Percentiles rank a stretch among this genome's conserved stretches.
Conservation (phyloP, 2,113 vertebrate species). For the Aptenodytes patagonicus region DNA sequence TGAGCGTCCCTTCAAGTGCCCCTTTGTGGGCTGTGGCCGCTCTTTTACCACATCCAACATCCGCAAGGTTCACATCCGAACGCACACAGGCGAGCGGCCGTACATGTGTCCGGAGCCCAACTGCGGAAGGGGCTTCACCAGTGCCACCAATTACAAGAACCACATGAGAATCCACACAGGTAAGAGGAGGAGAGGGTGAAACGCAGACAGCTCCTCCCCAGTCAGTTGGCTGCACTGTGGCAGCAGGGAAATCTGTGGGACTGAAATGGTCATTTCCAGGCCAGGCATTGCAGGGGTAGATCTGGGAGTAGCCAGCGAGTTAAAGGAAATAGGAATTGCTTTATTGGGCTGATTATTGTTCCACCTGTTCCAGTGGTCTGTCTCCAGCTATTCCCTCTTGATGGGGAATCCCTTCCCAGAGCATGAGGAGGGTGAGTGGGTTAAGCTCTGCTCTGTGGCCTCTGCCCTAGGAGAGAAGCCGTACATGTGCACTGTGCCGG, state of each 20-base stretch:
- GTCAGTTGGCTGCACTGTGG: background rate
- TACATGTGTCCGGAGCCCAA: conserved; percentile 78
- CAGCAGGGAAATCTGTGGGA: background rate
- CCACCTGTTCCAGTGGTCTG: background rate
- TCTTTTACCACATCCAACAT: conserved; percentile 86
- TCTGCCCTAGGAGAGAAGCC: conserved; percentile 82
- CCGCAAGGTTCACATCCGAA: conserved; percentile 83
- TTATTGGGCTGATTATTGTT: background rate
- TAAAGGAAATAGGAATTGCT: background rate
- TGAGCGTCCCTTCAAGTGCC: conserved; percentile 82
- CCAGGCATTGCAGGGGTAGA: accelerated
- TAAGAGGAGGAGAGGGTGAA: conserved; percentile 28
- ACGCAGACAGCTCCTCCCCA: background rate
- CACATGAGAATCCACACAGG: conserved; percentile 88
- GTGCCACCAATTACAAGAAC: conserved; percentile 87
- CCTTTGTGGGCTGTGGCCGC: conserved; percentile 82
- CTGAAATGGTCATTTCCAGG: background rate
- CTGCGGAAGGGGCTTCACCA: conserved; percentile 83
- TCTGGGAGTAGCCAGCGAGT: background rate
- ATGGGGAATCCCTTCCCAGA: background rate
- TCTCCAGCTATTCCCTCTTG: background rate
- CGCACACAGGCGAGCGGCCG: conserved; percentile 82
- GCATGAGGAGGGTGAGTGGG: background rate
- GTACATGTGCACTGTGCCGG: conserved; percentile 81
- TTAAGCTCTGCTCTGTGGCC: background rate